Base-by-base conservation (phyloP, 2,888 invertebrate species). In the Mythimna ferrago region DNA sequence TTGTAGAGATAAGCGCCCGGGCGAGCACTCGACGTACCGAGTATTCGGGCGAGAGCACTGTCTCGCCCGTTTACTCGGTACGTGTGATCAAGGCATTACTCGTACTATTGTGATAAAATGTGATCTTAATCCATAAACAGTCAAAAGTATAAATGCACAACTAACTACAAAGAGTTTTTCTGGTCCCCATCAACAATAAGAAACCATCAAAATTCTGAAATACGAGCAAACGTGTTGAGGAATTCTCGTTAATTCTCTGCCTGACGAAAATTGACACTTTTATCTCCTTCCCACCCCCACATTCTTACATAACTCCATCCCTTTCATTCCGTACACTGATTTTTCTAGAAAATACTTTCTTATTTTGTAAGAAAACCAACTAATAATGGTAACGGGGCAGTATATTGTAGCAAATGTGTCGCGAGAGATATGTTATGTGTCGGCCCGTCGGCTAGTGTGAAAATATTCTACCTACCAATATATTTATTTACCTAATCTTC, bases 401-500 rank as follows among this genome's bases (percentile, higher is more conserved):
- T 83, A 83, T 81, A 82, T 84, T 63, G 63, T 38, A 35, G 19
- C 48, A 58, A 84, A 82, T 78, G 84, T 84, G 81, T 66, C 79
- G n/a, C 65, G 3, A 2, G 72, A 72, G 74, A 84, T 71, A 67
- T 73, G 78, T 73, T 70, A 79, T 79, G 84, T 84, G 75, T 57
- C 61, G 41, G 7, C 7, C 2, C 14, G 61, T n/a, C 11, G 44
- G 54, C 41, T 62, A 38, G 82, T 68, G 64, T 11, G 77, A 61
- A 76, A 35, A 69, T 78, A 44, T 67, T 51, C 51, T 41, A 81
- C n/a, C 44, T 78, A 70, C 54, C 61, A 32, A 26, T 79, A 79
- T 62, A 57, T 78, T 51, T 77, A 62, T 41, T 64, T 21, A 57
- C 21, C 62, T 51, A 66, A 76, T 53, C 38, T 35, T 54, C 21